These are phyloP conservation scores for Netelia melanura DNA, from an alignment of 2,888 invertebrate species.

Conservation along the genomic window DNA sequence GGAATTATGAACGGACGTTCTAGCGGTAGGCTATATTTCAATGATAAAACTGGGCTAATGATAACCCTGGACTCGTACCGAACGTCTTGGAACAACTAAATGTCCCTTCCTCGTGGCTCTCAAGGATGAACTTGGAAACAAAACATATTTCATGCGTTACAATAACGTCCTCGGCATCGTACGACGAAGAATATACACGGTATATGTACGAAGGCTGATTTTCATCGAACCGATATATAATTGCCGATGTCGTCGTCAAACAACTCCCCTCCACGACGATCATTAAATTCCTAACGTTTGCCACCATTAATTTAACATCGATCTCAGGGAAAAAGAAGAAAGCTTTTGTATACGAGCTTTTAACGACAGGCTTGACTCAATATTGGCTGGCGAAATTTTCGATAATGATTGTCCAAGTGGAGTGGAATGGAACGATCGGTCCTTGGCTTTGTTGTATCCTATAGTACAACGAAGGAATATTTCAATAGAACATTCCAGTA, in stretches of 20 bases:
- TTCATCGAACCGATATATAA: slow-evolving; percentile 42
- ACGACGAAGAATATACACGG: background rate
- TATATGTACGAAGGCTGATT: slow-evolving; percentile 18
- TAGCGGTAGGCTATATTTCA: background rate
- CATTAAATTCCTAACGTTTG: slow-evolving; percentile 52
- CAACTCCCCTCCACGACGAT: slow-evolving; percentile 27
- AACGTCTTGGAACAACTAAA: slow-evolving; percentile 46
- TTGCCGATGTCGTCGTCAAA: slow-evolving; percentile 49
- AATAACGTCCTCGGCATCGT: slow-evolving; percentile 6
- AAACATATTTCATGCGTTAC: background rate
- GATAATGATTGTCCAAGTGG: slow-evolving; percentile 13
- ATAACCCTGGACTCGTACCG: slow-evolving; percentile 49
- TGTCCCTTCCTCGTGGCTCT: slow-evolving; percentile 1
- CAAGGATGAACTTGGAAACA: slow-evolving; percentile 53
- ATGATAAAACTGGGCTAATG: slow-evolving; percentile 60
- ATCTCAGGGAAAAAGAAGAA: slow-evolving; percentile 40
- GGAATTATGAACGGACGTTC: background rate
- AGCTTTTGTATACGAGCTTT: slow-evolving; percentile 11
- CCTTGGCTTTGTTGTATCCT: no score
- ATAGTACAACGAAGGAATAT: no score
- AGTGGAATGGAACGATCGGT: background rate
- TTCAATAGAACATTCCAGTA: no score
- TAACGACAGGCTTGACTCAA: slow-evolving; percentile 31
- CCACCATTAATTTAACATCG: slow-evolving; percentile 58
- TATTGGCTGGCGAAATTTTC: slow-evolving; percentile 16